A percentile compares a stretch with the other conserved stretches of the same genome.
These are phyloP conservation scores for Poecilia picta DNA, from an alignment of 2,797 vertebrate genomes.

Conservation along the genomic window DNA sequence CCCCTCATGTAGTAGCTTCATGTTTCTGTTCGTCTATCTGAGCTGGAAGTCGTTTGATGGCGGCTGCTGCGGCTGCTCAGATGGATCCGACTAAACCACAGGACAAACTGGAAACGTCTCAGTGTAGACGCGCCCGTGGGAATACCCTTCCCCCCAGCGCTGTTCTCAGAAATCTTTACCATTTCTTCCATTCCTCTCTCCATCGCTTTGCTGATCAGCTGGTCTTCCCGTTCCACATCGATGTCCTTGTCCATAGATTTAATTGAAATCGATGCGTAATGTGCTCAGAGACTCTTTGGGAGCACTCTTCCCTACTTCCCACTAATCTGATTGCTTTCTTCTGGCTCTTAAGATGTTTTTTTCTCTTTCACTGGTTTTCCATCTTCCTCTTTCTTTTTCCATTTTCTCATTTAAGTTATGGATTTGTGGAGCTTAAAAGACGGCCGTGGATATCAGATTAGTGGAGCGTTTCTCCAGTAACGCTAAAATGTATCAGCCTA, in stretches of 20 bases:
- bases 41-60: constrained; percentile 22
- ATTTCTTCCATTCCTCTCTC: constrained; percentile 37
- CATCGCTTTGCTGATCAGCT: constrained; percentile 41
- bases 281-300: constrained; percentile 54
- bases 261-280: constrained; percentile 56
- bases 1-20: constrained; percentile 41
- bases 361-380: constrained; percentile 11
- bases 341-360: constrained; percentile 34
- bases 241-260: constrained; percentile 56
- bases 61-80: constrained; percentile 18
- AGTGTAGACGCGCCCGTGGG: constrained; percentile 38
- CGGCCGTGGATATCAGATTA: constrained; percentile 13
- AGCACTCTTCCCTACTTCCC: constrained; percentile 49
- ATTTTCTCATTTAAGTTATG: background rate
- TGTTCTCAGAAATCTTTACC: constrained; percentile 65
- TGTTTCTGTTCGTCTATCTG: constrained; percentile 49
- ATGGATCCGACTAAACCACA: constrained; percentile 42
- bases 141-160: constrained; percentile 25
- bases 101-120: constrained; percentile 51
- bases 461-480: constrained; percentile 34
- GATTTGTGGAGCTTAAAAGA: constrained; percentile 2
- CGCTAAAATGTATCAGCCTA: constrained; percentile 7
- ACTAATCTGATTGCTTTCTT: constrained; percentile 51
- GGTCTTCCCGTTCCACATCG: constrained; percentile 58
- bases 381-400: constrained; percentile 1